These are phyloP conservation scores for Neoniphon sammara DNA, from an alignment of 2,797 vertebrate genomes.

Conservation along the genomic window DNA sequence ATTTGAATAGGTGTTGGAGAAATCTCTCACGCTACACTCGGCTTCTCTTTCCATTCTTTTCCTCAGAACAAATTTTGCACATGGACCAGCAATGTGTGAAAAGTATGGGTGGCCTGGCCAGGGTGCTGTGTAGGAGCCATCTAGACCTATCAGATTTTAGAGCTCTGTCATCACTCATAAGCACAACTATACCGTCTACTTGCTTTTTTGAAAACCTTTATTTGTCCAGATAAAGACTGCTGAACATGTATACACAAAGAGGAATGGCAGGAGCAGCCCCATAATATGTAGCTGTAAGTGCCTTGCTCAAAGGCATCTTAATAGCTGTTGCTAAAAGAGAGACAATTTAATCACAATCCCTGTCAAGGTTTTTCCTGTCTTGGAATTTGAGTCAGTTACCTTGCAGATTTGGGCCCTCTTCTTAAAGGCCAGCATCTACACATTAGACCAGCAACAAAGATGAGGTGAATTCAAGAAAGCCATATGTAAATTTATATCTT, in stretches of 20 bases:
- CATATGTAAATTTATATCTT: background rate
- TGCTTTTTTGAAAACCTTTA: background rate
- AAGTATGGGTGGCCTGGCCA: slow-evolving; percentile 1
- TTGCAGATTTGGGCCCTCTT: background rate
- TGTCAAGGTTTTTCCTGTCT: too few species aligned
- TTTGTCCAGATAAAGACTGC: background rate
- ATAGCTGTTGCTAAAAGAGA: background rate
- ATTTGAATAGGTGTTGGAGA: slow-evolving; percentile 1
- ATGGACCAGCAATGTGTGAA: background rate
- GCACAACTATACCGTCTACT: background rate
- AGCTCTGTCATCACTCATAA: slow-evolving; percentile 1
- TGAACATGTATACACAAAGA: background rate
- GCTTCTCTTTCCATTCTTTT: slow-evolving; percentile 6
- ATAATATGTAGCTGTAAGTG: background rate
- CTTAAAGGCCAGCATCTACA: background rate
- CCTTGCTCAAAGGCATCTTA: background rate
- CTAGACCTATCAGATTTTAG: slow-evolving; percentile 1
- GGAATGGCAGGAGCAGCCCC: background rate
- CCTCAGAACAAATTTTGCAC: background rate
- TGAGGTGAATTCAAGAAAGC: background rate
- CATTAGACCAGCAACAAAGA: background rate
- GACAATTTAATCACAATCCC: too few species aligned
- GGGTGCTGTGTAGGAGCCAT: background rate
- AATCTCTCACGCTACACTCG: background rate
- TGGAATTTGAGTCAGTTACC: background rate